Base-by-base conservation (phyloP, 2,888 invertebrate genomes). In the Halocaridina rubra region DNA sequence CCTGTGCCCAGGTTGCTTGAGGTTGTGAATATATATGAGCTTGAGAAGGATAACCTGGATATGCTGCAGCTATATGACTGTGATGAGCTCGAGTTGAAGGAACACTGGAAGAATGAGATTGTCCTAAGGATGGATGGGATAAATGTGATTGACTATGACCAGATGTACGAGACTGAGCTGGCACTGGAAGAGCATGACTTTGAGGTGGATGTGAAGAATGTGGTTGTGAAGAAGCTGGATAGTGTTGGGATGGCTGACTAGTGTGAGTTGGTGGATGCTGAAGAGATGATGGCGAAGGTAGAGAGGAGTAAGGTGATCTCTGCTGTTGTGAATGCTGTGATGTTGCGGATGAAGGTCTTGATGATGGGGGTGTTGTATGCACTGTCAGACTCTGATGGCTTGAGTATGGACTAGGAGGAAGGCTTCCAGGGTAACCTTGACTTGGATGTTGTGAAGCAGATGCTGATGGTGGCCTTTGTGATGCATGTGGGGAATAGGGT, bases 331-430 rank as follows among this genome's bases (percentile, higher is more conserved):
- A 32, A 29, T 30, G 30, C 29, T 61, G 78, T 16, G 72, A 59
- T 27, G 78, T 72, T 57, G 30, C 72, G 22, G 82, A 84, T 24
- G 82, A 67, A 30, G 81, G 81, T 57, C 81, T 46, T 13, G 81
- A 77, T 1, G 69, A 69, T n/a, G 81, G 81, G 22, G 82, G 78
- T 8, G 77, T 82, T 39, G 78, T 69, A 53, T 77, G 77, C 8
- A 71, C 24, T 30, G 53, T 22, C 22, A 78, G 69, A 19, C 61
- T 61, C 71, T 78, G 78, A 33, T 24, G 61, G 29, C 61, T 61
- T 77, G 76, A 77, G 61, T 84, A 84, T n/a, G 82, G 82, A 61
- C 82, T 84, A 29, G 82, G 82, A 22, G 82, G 82, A 8, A 84
- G 76, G 46, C 78, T 84, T 57, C 71, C 78, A 22, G 78, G 82